Evolutionary conservation across 1,140 invertebrate genomes (phyloP).

Genomic region (Oncopeltus fasciatus): DNA sequence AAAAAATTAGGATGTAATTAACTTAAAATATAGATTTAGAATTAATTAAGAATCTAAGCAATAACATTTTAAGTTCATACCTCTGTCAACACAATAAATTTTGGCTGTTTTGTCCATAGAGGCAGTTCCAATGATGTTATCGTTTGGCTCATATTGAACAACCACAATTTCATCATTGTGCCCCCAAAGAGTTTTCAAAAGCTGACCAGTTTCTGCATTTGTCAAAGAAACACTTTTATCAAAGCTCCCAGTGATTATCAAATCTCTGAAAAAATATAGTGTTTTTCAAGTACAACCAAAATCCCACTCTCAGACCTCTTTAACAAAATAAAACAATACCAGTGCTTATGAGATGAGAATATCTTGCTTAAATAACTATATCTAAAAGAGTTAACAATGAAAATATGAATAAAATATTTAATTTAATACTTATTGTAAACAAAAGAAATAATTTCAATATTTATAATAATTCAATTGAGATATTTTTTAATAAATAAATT

Average conservation of each 20-base stretch:
- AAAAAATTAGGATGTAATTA: no score
- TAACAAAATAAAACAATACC: neutral
- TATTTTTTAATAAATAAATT: no score
- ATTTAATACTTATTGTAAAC: no score
- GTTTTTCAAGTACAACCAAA: neutral
- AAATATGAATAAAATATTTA: no score
- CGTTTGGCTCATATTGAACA: slow-evolving; percentile 45
- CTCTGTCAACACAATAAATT: slow-evolving; percentile 49
- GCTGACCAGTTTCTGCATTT: slow-evolving; percentile 48
- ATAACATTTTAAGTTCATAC: no score
- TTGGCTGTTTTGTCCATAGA: slow-evolving; percentile 61
- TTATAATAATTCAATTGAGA: no score
- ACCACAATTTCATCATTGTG: slow-evolving; percentile 59
- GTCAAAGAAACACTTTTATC: slow-evolving; percentile 64
- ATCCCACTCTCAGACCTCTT: neutral
- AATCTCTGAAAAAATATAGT: slow-evolving; percentile 50
- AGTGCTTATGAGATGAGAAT: no score
- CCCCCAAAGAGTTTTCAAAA: slow-evolving; percentile 50
- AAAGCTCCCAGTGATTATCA: slow-evolving; percentile 62
- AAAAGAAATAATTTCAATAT: no score
- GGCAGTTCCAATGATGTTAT: slow-evolving; percentile 47
- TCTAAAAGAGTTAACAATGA: no score
- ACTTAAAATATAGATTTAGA: no score
- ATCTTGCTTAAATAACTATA: no score
- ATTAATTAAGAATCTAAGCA: no score